phyloP scores from a whole-genome alignment of 2,888 invertebrate species.

The Amphipoea oculea region DNA sequence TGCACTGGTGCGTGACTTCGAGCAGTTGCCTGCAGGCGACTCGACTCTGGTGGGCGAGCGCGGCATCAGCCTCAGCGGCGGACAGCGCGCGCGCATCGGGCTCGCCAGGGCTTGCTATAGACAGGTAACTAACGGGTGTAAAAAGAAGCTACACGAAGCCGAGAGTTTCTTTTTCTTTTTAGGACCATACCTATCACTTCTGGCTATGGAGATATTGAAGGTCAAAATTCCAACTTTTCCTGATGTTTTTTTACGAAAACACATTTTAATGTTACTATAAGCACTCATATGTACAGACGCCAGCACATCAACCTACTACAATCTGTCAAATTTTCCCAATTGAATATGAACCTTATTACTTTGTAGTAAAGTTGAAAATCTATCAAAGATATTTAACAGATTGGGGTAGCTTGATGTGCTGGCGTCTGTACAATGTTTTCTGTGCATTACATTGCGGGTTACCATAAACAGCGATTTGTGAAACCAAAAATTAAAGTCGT shows the following conservation, averaged over 20 bases:
- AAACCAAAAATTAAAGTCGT: neutral
- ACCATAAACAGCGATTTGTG: neutral
- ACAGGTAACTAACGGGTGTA: conserved; percentile 87
- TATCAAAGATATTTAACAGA: no score
- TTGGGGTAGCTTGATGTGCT: no score
- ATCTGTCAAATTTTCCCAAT: no score
- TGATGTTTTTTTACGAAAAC: neutral
- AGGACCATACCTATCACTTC: neutral
- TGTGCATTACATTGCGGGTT: neutral
- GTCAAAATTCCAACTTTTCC: neutral
- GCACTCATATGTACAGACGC: no score
- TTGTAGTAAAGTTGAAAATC: no score
- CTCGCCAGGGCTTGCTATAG: conserved; percentile 94
- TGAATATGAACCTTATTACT: no score
- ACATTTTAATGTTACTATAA: no score
- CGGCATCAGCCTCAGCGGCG: conserved; percentile 94
- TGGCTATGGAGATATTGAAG: neutral
- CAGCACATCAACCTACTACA: no score
- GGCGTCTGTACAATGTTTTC: neutral
- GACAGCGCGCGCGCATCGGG: conserved; percentile 95
- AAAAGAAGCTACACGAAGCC: neutral
- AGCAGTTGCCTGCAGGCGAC: conserved; percentile 93
- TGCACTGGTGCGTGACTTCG: conserved; percentile 92
- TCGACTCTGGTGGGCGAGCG: conserved; percentile 94
- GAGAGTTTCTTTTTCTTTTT: neutral